phyloP scores from a whole-genome alignment of 1,140 invertebrate genomes.

The Brachionus manjavacas region DNA sequence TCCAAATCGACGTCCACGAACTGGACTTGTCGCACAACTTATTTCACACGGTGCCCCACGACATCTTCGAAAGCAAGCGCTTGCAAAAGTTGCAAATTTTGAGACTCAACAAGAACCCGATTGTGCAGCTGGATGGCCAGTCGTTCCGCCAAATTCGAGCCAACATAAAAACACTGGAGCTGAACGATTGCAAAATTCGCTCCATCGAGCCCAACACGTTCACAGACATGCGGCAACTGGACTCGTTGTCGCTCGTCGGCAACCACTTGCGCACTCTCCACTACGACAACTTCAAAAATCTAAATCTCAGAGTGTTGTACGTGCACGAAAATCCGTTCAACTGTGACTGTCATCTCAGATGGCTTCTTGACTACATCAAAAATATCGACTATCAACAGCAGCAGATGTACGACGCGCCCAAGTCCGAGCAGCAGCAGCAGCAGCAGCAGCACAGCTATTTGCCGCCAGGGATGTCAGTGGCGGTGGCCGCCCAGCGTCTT shows the following conservation, averaged over 20 bases:
- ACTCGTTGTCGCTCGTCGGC: slow-evolving; percentile 4
- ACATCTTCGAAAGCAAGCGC: not conserved
- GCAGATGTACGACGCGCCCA: not conserved
- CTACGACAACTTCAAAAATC: not conserved
- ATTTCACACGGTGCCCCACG: not conserved
- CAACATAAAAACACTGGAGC: not conserved
- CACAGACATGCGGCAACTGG: not conserved
- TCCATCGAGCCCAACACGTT: not conserved
- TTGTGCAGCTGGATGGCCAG: not conserved
- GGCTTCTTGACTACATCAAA: slow-evolving; percentile 1
- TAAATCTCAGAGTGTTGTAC: not conserved
- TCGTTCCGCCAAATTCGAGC: not conserved
- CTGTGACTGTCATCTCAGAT: slow-evolving; percentile 38
- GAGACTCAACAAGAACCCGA: not conserved
- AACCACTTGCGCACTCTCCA: not conserved
- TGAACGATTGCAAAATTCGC: slow-evolving; percentile 7
- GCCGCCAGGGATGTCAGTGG: not conserved
- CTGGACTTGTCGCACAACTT: slow-evolving; percentile 26
- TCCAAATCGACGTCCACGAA: not conserved
- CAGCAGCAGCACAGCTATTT: not conserved
- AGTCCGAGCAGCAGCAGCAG: too few relatives aligned
- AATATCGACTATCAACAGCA: slow-evolving; percentile 2
- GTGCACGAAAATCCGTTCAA: slow-evolving; percentile 30
- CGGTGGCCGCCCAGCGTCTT: not conserved
- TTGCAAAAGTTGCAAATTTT: not conserved